Conservation (phyloP, 2,113 vertebrate species). For the Esox niger region DNA sequence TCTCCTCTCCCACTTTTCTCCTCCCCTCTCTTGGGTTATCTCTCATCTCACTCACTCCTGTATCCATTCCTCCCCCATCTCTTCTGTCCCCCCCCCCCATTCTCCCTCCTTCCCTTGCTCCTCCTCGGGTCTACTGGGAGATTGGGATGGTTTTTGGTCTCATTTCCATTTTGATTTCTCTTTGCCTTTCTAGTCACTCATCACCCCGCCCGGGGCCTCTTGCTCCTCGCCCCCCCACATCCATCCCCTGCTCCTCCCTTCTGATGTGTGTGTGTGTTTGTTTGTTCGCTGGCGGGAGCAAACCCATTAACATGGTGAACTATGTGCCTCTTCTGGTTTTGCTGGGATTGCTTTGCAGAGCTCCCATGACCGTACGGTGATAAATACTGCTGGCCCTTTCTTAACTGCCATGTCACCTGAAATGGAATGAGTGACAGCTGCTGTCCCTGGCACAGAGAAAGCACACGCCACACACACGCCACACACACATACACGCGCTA, state of each 20-base stretch:
- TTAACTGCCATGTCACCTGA: no score
- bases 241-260: constrained; percentile 45
- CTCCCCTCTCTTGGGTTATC: not conserved
- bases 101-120: constrained; percentile 4
- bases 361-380: not conserved
- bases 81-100: no score
- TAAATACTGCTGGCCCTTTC: no score
- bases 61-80: not conserved
- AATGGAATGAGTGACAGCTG: no score
- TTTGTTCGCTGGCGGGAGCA: constrained; percentile 42
- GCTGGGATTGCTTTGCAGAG: constrained; percentile 37
- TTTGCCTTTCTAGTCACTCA: constrained; percentile 63
- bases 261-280: constrained; percentile 45
- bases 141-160: constrained; percentile 54
- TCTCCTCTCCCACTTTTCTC: constrained; percentile 8
- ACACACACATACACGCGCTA: no score
- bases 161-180: constrained; percentile 72
- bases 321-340: constrained; percentile 31
- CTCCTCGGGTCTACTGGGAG: constrained; percentile 39
- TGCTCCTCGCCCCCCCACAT: constrained; percentile 22
- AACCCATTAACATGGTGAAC: constrained; percentile 46
- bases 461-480: no score
- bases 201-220: constrained; percentile 42
- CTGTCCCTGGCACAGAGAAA: no score
- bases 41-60: not conserved